A percentile compares a stretch with the other conserved stretches of the same genome.
Evolutionary conservation across 2,888 invertebrate genomes (phyloP).

Genomic region (Petrolisthes cinctipes): DNA sequence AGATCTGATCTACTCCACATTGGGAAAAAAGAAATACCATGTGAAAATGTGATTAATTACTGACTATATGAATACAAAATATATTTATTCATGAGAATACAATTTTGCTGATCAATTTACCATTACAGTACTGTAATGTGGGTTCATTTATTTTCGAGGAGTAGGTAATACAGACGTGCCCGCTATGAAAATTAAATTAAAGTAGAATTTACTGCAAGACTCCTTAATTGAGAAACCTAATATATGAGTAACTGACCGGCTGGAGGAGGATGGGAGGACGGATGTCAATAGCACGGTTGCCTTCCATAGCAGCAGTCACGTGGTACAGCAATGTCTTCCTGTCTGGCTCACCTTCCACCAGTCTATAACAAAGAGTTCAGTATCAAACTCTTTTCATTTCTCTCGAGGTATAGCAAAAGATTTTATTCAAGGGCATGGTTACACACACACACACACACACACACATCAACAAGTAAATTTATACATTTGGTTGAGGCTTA

Average conservation of each 20-base stretch:
- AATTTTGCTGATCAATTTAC: neutral
- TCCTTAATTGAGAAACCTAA: too few species aligned
- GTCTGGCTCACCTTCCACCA: slow-evolving; percentile 76
- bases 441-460: neutral
- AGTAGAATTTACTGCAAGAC: too few species aligned
- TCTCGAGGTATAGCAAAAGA: neutral
- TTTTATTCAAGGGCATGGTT: neutral
- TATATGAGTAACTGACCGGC: slow-evolving; percentile 37
- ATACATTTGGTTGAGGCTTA: slow-evolving; percentile 69
- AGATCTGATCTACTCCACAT: neutral
- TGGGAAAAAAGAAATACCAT: neutral
- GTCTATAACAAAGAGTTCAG: slow-evolving; percentile 69
- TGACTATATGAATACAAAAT: neutral
- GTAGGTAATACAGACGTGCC: too few species aligned
- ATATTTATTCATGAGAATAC: neutral
- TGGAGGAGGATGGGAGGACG: slow-evolving; percentile 74
- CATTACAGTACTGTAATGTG: too few species aligned
- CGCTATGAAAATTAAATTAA: too few species aligned
- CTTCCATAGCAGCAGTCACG: slow-evolving; percentile 76
- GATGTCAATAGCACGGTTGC: slow-evolving; percentile 79
- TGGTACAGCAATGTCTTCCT: slow-evolving; percentile 79
- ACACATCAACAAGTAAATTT: too few species aligned
- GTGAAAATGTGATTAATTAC: neutral
- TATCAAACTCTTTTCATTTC: neutral
- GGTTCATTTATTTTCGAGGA: too few species aligned